Evolutionary conservation across 1,140 invertebrate species (phyloP).

Genomic region (Drosophila jambulina): DNA sequence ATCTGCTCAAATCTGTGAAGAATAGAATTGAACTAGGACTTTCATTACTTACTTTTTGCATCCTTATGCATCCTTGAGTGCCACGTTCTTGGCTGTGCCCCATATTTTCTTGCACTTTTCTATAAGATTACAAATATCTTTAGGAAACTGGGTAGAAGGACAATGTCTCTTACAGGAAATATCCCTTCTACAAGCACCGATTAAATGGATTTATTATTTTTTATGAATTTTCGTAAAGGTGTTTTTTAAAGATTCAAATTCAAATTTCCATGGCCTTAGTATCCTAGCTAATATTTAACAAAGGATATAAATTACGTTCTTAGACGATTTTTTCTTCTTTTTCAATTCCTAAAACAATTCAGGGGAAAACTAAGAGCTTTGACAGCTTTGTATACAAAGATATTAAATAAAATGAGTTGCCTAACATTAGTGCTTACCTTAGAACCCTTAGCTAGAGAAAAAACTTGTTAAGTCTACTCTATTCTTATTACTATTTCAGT

Average conservation of each 20-base stretch:
- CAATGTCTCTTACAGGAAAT: neutral
- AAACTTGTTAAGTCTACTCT: neutral
- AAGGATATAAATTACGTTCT: too few relatives aligned
- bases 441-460: neutral
- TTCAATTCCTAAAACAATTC: too few relatives aligned
- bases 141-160: neutral
- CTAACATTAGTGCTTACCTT: too few relatives aligned
- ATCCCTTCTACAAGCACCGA: accelerated
- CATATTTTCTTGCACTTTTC: too few relatives aligned
- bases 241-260: too few relatives aligned
- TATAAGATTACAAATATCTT: neutral
- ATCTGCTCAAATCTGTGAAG: neutral
- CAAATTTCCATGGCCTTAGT: too few relatives aligned
- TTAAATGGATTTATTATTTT: too few relatives aligned
- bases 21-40: neutral
- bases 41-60: neutral
- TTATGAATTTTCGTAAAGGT: too few relatives aligned
- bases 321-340: too few relatives aligned
- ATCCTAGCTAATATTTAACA: too few relatives aligned
- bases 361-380: neutral
- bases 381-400: too few relatives aligned
- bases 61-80: neutral
- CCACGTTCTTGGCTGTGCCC: neutral
- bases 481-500: neutral
- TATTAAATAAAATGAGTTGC: neutral